phyloP scores from a whole-genome alignment of 1,140 invertebrate genomes.

The Drosophila elegans region DNA sequence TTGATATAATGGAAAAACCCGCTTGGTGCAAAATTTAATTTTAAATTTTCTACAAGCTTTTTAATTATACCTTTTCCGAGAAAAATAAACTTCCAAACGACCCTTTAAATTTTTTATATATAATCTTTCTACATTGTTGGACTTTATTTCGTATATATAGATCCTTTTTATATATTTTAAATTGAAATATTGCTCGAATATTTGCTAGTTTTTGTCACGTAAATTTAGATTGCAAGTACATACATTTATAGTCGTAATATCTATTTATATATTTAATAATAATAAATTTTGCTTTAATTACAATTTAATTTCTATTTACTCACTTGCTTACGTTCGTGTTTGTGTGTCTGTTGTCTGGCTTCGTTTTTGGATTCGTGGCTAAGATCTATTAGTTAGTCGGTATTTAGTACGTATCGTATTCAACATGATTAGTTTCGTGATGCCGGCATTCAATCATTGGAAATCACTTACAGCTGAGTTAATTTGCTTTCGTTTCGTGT shows the following conservation, averaged over 20 bases:
- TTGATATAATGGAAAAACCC: no score
- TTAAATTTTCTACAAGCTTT: no score
- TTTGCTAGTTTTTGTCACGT: constrained; percentile 49
- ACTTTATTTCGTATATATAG: constrained; percentile 71
- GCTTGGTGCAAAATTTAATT: no score
- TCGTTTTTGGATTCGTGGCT: constrained; percentile 55
- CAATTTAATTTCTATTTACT: constrained; percentile 70
- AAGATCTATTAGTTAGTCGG: constrained; percentile 65
- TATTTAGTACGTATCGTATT: constrained; percentile 73
- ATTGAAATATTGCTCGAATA: constrained; percentile 79
- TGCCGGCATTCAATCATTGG: constrained; percentile 13
- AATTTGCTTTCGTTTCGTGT: constrained; percentile 22
- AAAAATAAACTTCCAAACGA: background rate
- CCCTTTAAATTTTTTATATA: constrained; percentile 26
- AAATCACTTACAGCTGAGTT: constrained; percentile 6
- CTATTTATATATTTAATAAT: constrained; percentile 48
- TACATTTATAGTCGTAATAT: constrained; percentile 57
- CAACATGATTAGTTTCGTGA: constrained; percentile 54
- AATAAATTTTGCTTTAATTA: constrained; percentile 65
- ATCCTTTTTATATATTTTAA: constrained; percentile 51
- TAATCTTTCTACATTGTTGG: constrained; percentile 77
- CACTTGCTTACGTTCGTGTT: constrained; percentile 60
- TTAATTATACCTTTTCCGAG: background rate
- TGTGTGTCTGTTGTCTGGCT: constrained; percentile 46
- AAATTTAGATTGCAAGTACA: constrained; percentile 67